Evolutionary conservation across 1,140 invertebrate genomes (phyloP).

Genomic region (Diorhabda carinulata): DNA sequence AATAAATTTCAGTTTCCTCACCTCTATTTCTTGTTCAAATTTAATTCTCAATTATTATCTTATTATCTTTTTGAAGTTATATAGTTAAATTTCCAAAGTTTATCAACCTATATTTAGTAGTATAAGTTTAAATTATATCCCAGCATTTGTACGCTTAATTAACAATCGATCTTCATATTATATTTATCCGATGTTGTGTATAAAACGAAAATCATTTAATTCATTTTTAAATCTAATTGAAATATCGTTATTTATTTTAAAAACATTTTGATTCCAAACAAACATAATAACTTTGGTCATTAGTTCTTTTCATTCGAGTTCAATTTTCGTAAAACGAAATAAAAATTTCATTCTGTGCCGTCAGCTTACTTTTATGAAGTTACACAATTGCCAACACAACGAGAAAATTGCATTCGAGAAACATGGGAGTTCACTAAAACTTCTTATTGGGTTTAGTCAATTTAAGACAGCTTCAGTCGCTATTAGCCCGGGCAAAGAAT

Average conservation of each 20-base stretch:
- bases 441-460: constrained; percentile 41
- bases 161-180: too few relatives aligned
- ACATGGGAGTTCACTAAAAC: constrained; percentile 34
- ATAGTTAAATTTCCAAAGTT: too few relatives aligned
- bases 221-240: neutral
- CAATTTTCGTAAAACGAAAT: constrained; percentile 18
- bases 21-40: too few relatives aligned
- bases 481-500: constrained; percentile 41
- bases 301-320: neutral
- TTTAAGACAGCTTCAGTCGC: constrained; percentile 40
- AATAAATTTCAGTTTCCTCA: too few relatives aligned
- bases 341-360: constrained; percentile 25
- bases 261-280: neutral
- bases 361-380: constrained; percentile 27
- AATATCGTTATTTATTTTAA: neutral
- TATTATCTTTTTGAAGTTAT: too few relatives aligned
- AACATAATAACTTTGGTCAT: constrained; percentile 1
- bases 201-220: too few relatives aligned
- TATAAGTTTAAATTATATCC: too few relatives aligned
- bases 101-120: too few relatives aligned
- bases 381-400: constrained; percentile 26
- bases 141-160: too few relatives aligned
- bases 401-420: constrained; percentile 34
- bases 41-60: too few relatives aligned
- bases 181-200: too few relatives aligned